Percentiles rank a stretch among this genome's conserved stretches.
phyloP scores from a whole-genome alignment of 2,797 vertebrate species.

The Acanthurus leucopareius region DNA sequence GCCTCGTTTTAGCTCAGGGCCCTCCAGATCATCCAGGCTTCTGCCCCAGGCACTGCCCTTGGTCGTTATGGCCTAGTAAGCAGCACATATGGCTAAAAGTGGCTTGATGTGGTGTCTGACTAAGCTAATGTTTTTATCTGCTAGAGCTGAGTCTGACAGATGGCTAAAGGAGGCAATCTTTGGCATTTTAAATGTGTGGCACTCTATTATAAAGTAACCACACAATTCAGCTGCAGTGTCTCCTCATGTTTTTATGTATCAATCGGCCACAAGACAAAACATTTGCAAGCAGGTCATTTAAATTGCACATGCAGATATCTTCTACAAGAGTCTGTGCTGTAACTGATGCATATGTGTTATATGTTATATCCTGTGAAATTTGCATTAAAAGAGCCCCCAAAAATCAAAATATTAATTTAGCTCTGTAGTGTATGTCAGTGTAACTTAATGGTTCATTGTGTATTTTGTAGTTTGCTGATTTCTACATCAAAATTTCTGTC shows the following conservation, averaged over 20 bases:
- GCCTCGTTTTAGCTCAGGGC: conserved; percentile 1
- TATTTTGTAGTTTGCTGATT: neutral
- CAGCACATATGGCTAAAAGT: conserved; percentile 38
- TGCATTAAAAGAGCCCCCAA: neutral
- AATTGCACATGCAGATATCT: conserved; percentile 6
- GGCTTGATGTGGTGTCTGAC: conserved; percentile 27
- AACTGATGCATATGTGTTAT: neutral
- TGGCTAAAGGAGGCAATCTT: conserved; percentile 6
- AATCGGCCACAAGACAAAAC: conserved; percentile 6
- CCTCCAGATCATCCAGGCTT: conserved; percentile 28
- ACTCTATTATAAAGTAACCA: neutral
- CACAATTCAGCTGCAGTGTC: conserved; percentile 9
- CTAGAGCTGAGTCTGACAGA: conserved; percentile 20
- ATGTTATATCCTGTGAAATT: neutral
- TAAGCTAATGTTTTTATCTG: conserved; percentile 19
- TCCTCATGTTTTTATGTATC: conserved; percentile 16
- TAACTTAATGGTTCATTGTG: conserved; percentile 2
- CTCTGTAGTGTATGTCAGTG: neutral
- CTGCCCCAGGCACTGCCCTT: conserved; percentile 31
- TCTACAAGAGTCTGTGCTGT: neutral
- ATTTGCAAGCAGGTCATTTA: conserved; percentile 11
- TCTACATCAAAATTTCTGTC: neutral
- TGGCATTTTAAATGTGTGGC: neutral
- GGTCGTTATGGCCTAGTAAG: conserved; percentile 31
- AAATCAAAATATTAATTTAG: neutral